Base-by-base conservation (phyloP, 2,797 vertebrate genomes). In the Oceanodroma leucorhoa region DNA sequence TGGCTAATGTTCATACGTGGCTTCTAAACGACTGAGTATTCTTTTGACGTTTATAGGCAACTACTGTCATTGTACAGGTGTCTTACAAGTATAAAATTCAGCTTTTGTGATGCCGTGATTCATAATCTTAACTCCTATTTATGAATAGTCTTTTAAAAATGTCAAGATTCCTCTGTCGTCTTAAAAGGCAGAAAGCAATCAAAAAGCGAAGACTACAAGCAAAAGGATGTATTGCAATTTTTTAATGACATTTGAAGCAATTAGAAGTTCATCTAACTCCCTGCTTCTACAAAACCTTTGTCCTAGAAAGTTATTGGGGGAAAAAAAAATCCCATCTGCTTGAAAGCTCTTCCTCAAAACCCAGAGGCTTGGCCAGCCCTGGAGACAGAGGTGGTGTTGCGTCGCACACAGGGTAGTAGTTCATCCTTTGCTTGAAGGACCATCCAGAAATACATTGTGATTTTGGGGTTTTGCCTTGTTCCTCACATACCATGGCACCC, bases 221-320 rank as follows among this genome's bases (percentile, higher is more conserved):
- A 82, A 92, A 58, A 57, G 60, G 71, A 86, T 46, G 85, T 40
- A 81, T 85, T 50, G 24, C 46, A 53, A 23, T 87, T 91, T 83
- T 96, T 94, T 81, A 89, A 92, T 87, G 32, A 38, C 27, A 55
- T 72, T 23, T 41, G 51, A 81, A 60, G n/a, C 57, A 76, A 64
- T 81, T 92, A 76, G 71, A 90, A 81, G 58, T 43, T 95, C 83
- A 64, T 83, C 50, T 55, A 81, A 90, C 40, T 79, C 82, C 23
- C 50, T 54, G 27, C 19, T 66, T 50, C 73, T 67, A 14, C 30
- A 55, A 30, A 89, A 27, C 12, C 14, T 41, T 60, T 26, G 6
- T 36, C 29, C 57, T 55, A 34, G 65, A 14, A 87, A 60, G 14
- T 32, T 66, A 11, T 0, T 29, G 34, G 9, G 5, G 7, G 1